Conservation (phyloP, 2,888 invertebrate genomes). For the Sphinx pinastri region DNA sequence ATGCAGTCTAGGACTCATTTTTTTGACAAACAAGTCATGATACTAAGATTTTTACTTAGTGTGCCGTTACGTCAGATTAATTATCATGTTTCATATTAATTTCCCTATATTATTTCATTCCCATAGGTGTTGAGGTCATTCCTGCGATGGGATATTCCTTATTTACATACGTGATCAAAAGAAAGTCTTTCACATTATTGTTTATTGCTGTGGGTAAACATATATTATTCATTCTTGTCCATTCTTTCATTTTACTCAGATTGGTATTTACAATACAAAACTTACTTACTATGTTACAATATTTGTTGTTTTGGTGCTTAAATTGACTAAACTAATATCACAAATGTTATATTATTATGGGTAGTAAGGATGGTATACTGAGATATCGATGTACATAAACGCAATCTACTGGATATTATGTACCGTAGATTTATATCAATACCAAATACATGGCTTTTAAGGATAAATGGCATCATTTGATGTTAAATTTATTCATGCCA, state of each 20-base stretch:
- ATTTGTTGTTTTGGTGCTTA: slow-evolving; percentile 13
- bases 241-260: neutral
- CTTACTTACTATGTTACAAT: neutral
- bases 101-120: slow-evolving; percentile 2
- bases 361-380: neutral
- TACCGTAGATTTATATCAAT: neutral
- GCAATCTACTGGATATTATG: neutral
- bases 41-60: too few species aligned
- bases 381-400: neutral
- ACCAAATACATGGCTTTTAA: too few species aligned
- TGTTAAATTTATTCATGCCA: too few species aligned
- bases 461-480: neutral
- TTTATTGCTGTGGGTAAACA: neutral
- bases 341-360: slow-evolving; percentile 2
- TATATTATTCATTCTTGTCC: neutral
- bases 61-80: neutral
- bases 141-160: neutral
- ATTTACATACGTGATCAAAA: neutral
- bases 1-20: too few species aligned
- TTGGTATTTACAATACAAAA: slow-evolving; percentile 3
- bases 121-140: neutral
- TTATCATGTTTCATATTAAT: neutral
- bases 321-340: slow-evolving; percentile 12
- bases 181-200: neutral
- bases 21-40: too few species aligned